Conservation (phyloP, 2,113 vertebrate genomes). For the Platysteira castanea region DNA sequence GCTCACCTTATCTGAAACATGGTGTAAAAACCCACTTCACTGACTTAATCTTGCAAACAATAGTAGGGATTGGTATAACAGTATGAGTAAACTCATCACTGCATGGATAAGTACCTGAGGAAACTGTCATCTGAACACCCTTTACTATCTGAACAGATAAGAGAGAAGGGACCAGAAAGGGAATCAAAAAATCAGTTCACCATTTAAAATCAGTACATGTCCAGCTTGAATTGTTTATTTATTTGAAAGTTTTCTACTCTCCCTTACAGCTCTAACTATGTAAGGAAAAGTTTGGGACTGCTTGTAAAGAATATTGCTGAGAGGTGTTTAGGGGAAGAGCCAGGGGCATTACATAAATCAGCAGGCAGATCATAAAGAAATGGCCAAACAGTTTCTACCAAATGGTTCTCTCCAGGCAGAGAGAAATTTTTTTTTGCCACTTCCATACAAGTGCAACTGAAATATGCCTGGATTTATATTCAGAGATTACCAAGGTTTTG, state of each 20-base stretch:
- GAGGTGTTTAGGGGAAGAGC: neutral
- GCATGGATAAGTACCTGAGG: neutral
- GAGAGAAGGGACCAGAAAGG: neutral
- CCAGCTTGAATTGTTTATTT: neutral
- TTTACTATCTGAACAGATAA: neutral
- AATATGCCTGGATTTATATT: neutral
- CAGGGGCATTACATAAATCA: neutral
- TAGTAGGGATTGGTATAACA: neutral
- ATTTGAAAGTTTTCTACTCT: neutral
- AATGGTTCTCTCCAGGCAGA: neutral
- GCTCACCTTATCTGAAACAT: neutral
- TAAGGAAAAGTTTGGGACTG: neutral
- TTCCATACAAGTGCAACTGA: neutral
- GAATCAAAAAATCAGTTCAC: neutral
- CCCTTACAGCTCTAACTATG: neutral
- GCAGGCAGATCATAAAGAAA: neutral
- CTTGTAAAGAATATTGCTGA: neutral
- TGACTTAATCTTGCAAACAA: neutral
- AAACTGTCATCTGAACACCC: neutral
- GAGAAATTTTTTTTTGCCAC: neutral
- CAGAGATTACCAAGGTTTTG: neutral
- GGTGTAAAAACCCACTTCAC: neutral
- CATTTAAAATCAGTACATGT: neutral
- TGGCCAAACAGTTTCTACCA: neutral
- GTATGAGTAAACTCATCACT: neutral